Evolutionary conservation across 92 coral and sea anemone genomes (phyloP).

Genomic region (Phymanthus crucifer): DNA sequence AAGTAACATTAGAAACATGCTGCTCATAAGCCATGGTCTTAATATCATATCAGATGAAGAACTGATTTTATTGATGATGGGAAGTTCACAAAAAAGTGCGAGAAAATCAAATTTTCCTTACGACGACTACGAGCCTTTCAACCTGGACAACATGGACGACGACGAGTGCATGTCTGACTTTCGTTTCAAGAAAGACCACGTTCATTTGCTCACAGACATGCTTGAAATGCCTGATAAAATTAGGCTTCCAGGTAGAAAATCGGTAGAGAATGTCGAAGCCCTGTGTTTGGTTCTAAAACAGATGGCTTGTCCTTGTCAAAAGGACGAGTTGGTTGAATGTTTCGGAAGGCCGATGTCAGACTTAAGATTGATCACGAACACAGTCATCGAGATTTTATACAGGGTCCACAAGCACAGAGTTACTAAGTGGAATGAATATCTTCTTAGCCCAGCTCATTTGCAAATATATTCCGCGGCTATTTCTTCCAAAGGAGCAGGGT

Average conservation of each 20-base stretch:
- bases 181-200: neutral
- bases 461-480: neutral
- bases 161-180: neutral
- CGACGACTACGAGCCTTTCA: conserved; percentile 2
- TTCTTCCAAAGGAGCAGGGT: neutral
- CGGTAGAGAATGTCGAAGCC: neutral
- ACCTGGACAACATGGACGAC: neutral
- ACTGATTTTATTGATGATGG: neutral
- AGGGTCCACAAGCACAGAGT: neutral
- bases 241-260: neutral
- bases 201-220: neutral
- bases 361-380: neutral
- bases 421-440: neutral
- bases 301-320: neutral
- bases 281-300: neutral
- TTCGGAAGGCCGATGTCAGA: conserved; percentile 6
- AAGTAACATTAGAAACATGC: neutral
- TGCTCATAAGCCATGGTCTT: neutral
- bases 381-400: neutral
- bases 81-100: neutral
- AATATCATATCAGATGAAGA: conserved; percentile 4
- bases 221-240: neutral
- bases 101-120: conserved; percentile 12
- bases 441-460: neutral
- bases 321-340: neutral